A percentile compares a stretch with the other conserved stretches of the same genome.
Conservation (phyloP, 2,113 vertebrate genomes). For the Phyllostomus hastatus region DNA sequence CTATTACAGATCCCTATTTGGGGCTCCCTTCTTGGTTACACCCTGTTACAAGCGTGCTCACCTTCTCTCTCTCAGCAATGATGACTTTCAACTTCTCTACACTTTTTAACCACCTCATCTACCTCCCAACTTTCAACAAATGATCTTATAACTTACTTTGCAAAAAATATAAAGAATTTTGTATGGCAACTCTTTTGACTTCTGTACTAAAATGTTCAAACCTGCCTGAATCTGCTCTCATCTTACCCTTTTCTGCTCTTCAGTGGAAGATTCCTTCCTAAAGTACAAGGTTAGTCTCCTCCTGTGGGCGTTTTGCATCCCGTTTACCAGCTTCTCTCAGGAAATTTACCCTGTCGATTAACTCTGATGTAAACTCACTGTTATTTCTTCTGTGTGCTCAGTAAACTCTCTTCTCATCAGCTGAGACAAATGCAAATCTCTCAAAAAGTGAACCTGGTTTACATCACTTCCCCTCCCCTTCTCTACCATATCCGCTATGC, state of each 20-base stretch:
- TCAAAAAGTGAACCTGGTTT: neutral
- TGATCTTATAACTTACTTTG: neutral
- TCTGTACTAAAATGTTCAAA: neutral
- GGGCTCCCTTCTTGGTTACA: too few relatives aligned
- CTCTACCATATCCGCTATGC: neutral
- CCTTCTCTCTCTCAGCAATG: neutral
- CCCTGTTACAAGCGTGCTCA: too few relatives aligned
- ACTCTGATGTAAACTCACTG: accelerated
- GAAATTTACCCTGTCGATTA: neutral
- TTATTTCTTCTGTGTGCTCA: neutral
- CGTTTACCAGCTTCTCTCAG: neutral
- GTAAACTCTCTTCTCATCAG: neutral
- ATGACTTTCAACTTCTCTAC: neutral
- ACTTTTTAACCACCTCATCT: neutral
- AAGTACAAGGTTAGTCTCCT: neutral
- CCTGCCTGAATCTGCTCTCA: neutral
- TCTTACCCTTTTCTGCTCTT: neutral
- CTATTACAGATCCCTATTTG: too few relatives aligned
- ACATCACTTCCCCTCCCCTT: neutral
- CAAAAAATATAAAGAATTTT: neutral
- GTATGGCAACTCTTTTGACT: neutral
- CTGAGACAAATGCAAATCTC: neutral
- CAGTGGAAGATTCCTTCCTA: neutral
- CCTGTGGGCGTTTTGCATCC: too few relatives aligned
- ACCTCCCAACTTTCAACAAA: neutral